phyloP scores from a whole-genome alignment of 2,888 invertebrate species.

The Philereme transversata region DNA sequence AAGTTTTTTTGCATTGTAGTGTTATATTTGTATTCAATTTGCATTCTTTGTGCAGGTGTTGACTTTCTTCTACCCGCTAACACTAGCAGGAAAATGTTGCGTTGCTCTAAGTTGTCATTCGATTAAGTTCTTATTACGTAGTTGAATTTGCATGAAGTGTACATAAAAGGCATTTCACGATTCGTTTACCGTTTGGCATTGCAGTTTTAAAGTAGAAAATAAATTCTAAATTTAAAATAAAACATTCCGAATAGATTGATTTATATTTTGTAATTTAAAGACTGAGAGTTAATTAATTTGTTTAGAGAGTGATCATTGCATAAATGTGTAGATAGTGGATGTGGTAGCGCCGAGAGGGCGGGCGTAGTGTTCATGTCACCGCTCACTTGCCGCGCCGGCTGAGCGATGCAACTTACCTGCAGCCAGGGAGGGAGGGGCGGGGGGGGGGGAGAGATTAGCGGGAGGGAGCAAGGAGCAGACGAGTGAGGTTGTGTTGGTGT shows the following conservation, averaged over 20 bases:
- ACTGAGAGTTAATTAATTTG: constrained; percentile 70
- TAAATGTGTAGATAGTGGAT: constrained; percentile 74
- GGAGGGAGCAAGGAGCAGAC: constrained; percentile 46
- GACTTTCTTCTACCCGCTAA: constrained; percentile 81
- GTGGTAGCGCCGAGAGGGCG: constrained; percentile 64
- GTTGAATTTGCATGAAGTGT: constrained; percentile 70
- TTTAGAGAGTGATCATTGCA: constrained; percentile 66
- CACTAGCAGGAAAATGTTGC: constrained; percentile 84
- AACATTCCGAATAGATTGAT: constrained; percentile 37
- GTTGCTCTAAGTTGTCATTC: constrained; percentile 72
- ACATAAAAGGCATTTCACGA: constrained; percentile 64
- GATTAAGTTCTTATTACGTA: constrained; percentile 54
- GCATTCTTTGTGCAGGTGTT: constrained; percentile 84
- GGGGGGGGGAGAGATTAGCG: constrained; percentile 28
- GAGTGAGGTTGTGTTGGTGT: constrained; percentile 83
- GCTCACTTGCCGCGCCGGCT: constrained; percentile 16
- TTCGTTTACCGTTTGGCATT: constrained; percentile 64
- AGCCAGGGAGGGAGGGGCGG: constrained; percentile 42
- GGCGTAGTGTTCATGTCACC: constrained; percentile 29
- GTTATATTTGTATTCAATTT: constrained; percentile 75
- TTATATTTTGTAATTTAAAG: constrained; percentile 37
- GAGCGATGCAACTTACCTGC: constrained; percentile 47
- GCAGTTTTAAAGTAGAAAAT: constrained; percentile 42
- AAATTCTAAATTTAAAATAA: constrained; percentile 40
- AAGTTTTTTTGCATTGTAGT: constrained; percentile 79